Evolutionary conservation across 2,797 vertebrate genomes (phyloP).

Genomic region (Tapirus indicus): DNA sequence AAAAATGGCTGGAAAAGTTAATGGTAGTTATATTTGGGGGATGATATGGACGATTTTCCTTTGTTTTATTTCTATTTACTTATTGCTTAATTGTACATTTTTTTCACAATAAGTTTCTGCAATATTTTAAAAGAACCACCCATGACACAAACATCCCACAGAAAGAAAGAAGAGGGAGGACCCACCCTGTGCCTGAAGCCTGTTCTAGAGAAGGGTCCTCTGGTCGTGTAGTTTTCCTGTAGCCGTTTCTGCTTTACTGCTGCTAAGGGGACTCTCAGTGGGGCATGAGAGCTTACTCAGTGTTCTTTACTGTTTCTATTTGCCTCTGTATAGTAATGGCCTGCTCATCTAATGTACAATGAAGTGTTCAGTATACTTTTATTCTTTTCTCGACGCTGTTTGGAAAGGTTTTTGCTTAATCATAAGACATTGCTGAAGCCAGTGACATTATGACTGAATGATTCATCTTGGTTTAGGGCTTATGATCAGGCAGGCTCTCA

Average conservation of each 20-base stretch:
- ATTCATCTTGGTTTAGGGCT: slow-evolving; percentile 43
- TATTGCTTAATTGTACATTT: background rate
- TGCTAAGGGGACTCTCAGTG: background rate
- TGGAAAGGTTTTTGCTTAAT: slow-evolving; percentile 56
- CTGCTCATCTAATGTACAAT: background rate
- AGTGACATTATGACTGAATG: slow-evolving; percentile 28
- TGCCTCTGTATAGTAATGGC: background rate
- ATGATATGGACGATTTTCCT: background rate
- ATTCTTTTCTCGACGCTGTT: slow-evolving; percentile 28
- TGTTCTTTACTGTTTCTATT: background rate
- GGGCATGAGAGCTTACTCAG: background rate
- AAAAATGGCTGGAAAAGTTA: background rate
- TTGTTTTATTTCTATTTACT: slow-evolving; percentile 39
- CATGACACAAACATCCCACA: background rate
- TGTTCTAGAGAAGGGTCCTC: background rate
- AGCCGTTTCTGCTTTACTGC: slow-evolving; percentile 16
- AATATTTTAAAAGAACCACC: slow-evolving; percentile 41
- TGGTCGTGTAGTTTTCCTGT: background rate
- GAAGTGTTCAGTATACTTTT: background rate
- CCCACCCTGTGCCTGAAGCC: background rate
- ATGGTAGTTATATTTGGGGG: background rate
- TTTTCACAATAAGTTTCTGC: slow-evolving; percentile 22
- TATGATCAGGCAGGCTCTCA: slow-evolving; percentile 43
- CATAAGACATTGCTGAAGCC: background rate
- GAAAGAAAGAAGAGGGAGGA: background rate